Base-by-base conservation (phyloP, 2,888 invertebrate genomes). In the Parnassius mnemosyne region DNA sequence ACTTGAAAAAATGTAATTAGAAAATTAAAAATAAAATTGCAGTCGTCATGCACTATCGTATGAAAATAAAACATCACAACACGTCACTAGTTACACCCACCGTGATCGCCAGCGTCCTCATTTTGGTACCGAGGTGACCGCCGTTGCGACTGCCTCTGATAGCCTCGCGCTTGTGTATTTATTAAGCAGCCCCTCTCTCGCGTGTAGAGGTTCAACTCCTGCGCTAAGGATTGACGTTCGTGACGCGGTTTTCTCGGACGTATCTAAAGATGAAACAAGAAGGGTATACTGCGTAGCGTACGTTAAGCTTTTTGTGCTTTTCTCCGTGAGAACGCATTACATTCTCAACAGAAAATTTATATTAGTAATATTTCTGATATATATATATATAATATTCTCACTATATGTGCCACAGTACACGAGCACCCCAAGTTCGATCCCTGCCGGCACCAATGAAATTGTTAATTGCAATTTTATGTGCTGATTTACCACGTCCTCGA, bases 61-160 rank as follows among this genome's bases (percentile, higher is more conserved):
- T 47, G 34, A 34, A 34, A 34, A 34, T 34, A 34, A 34, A 49
- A 57, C 11, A 57, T 13, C 57, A 71, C 76, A 74, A 63, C 74
- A 73, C 74, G 72, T 66, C 75, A 74, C 68, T 68, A 53, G 12
- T 11, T 51, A 65, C 76, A 88, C 88, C 84, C 85, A 88, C 88
- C 88, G 84, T 85, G 53, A 82, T 72, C 70, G 84, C 78, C 79
- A 86, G 83, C 83, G 84, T 81, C 81, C 87, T 85, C 88, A 88
- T 88, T 75, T 81, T 81, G 81, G 70, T 69, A 75, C 68, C 69
- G 71, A 77, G 82, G 78, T 79, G 76, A 71, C 76, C 80, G 77
- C 77, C 69, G 79, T 80, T 79, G 81, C 82, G 85, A 87, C 87
- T 88, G 87, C 66, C 75, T 66, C 54, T 62, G 61, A 53, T 63